A percentile compares a stretch with the other conserved stretches of the same genome.
These are phyloP conservation scores for Meleagris gallopavo DNA, from an alignment of 2,113 vertebrate species.

Conservation along the genomic window DNA sequence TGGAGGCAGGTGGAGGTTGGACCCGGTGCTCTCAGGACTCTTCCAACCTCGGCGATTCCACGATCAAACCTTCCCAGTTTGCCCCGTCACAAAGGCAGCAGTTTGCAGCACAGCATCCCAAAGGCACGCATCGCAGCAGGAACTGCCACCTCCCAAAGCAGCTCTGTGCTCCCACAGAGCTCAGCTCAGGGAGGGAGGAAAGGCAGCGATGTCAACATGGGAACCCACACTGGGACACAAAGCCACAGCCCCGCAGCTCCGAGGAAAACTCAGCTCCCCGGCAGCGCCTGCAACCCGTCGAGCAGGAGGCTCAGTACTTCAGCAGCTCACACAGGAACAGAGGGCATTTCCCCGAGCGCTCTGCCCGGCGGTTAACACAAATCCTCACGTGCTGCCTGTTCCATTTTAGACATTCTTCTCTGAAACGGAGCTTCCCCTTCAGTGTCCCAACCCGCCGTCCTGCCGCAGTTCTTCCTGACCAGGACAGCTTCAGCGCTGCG, in stretches of 20 bases:
- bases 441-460: background rate
- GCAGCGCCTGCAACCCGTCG: background rate
- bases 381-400: fast-evolving
- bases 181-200: background rate
- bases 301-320: fast-evolving
- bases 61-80: too few species aligned
- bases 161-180: background rate
- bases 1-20: too few species aligned
- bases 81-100: background rate
- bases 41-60: too few species aligned
- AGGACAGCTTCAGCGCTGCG: too few species aligned
- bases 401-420: fast-evolving
- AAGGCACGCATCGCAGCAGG: too few species aligned
- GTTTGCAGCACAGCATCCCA: background rate
- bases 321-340: background rate
- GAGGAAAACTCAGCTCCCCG: too few species aligned
- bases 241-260: fast-evolving
- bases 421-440: background rate
- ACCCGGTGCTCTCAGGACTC: too few species aligned
- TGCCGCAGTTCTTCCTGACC: background rate
- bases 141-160: too few species aligned
- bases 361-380: background rate
- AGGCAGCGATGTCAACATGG: background rate
- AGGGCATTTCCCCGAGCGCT: fast-evolving
- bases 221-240: background rate